Base-by-base conservation (phyloP, 2,888 invertebrate species). In the Hirtodrosophila duncani region DNA sequence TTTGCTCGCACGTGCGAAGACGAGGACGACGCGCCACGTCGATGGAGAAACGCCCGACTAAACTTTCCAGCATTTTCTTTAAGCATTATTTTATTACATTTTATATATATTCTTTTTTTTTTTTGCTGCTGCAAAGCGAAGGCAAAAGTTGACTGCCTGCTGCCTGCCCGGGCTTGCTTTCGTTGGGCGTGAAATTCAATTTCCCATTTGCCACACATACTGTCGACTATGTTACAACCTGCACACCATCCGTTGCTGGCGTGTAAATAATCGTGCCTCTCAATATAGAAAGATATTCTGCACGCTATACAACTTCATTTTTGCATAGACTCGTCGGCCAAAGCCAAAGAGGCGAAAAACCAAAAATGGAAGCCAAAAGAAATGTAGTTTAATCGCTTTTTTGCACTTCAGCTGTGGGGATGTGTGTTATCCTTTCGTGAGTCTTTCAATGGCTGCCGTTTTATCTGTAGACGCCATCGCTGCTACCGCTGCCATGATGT, bases 371-470 rank as follows among this genome's bases (percentile, higher is more conserved):
- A 29, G 41, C 23, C 27, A 34, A 24, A 50, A 60, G 71, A 65
- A 75, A 78, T 82, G 77, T 79, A 82, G 80, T 74, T 84, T 84
- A 84, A 83, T 84, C 84, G 84, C 67, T 84, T 78, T 81, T 63
- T 42, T 33, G 16, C 39, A 16, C 48, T 16, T 14, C 36, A 43
- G 50, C 48, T 48, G 31, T 52, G 45, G 38, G 39, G 30, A 36
- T 30, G 17, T 38, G 20, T 44, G 53, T 34, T 59, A 62, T 77
- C 59, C 75, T 57, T 48, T 63, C 58, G 60, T 64, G 64, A 44
- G 67, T 49, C 64, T 61, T 78, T 78, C 78, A 78, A 66, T 78
- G 61, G 70, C 41, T 66, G 62, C 66, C 58, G 55, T 26, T 42
- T 75, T 75, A 75, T 75, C 75, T 69, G 56, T 42, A 67, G 77